A percentile compares a stretch with the other conserved stretches of the same genome.
These are phyloP conservation scores for Lasioglossum marginatum DNA, from an alignment of 2,888 invertebrate genomes.

Conservation along the genomic window DNA sequence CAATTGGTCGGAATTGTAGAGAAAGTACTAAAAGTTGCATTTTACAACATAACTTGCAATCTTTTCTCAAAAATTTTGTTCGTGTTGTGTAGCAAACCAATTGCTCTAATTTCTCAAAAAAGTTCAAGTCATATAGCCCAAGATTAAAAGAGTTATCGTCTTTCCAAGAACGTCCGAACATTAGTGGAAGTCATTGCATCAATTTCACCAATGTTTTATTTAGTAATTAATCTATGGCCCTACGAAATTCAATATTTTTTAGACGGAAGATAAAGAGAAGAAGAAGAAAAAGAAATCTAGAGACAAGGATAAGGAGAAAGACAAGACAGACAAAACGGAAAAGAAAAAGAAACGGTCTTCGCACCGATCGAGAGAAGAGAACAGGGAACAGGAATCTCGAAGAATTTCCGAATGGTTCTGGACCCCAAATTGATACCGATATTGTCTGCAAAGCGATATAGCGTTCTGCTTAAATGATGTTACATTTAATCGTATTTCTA, in stretches of 20 bases:
- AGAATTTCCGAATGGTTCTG: conserved; percentile 87
- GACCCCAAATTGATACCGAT: conserved; percentile 86
- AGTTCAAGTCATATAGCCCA: too few relatives aligned
- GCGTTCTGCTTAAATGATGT: conserved; percentile 36
- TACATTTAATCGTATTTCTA: conserved; percentile 28
- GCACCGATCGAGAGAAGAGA: conserved; percentile 84
- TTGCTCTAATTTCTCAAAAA: too few relatives aligned
- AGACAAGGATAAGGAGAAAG: conserved; percentile 85
- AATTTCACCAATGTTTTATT: background rate
- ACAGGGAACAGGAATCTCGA: conserved; percentile 86
- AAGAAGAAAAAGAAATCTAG: conserved; percentile 86
- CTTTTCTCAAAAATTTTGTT: too few relatives aligned
- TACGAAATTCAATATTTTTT: conserved; percentile 37
- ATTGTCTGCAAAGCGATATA: conserved; percentile 88
- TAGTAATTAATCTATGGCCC: background rate
- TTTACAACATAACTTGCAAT: too few relatives aligned
- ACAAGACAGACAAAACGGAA: conserved; percentile 84
- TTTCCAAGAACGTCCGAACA: too few relatives aligned
- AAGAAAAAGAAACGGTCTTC: conserved; percentile 84
- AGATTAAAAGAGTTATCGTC: too few relatives aligned
- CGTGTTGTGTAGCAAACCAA: too few relatives aligned
- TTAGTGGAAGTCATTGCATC: too few relatives aligned
- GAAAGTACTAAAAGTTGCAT: too few relatives aligned
- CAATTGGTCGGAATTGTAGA: too few relatives aligned
- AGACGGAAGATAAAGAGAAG: conserved; percentile 86